Base-by-base conservation (phyloP, 2,888 invertebrate genomes). In the Latrodectus elegans region DNA sequence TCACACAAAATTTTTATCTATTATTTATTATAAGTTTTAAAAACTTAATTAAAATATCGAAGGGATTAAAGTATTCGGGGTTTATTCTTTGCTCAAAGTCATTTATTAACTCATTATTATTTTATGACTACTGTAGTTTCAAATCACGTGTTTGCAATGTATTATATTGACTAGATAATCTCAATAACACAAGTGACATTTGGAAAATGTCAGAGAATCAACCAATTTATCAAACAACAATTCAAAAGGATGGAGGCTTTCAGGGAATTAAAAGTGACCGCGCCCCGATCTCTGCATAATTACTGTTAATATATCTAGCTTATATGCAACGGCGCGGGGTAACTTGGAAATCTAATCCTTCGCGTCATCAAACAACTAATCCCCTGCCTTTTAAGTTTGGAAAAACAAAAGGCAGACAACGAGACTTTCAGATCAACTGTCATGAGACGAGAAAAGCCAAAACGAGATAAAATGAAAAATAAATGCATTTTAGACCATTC, bases 281-380 rank as follows among this genome's bases (percentile, higher is more conserved):
- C 82, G 38, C 75, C 82, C 60, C 68, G 55, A 60, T 75, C 82
- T 74, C 60, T 82, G 75, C 75, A 75, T 82, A 82, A 82, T 82
- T 82, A 75, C 70, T 17, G 49, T 26, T 82, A 82, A 82, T 82
- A 75, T 70, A 82, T 82, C 82, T 82, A 70, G 82, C 82, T 82
- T 81, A 81, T 26, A 22, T 51, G 51, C 17, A 52, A 80, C 80
- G 67, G 17, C 75, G 60, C 49, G 55, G 8, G 4, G 10, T 17
- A 0, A 12, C 17, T 17, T 8, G 12, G 67, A 26, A 12, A 68
- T 68, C 22, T 68, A 68, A 68, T 68, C 26, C 67, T 12, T 26
- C 26, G 9, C 60, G 12, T 10, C 60, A 60, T 60, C 60, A n/a
- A 60, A 60, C 60, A n/a, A 12, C 60, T 60, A 60, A 60, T 60